phyloP scores from a whole-genome alignment of 1,140 invertebrate genomes.

The Euschistus heros region DNA sequence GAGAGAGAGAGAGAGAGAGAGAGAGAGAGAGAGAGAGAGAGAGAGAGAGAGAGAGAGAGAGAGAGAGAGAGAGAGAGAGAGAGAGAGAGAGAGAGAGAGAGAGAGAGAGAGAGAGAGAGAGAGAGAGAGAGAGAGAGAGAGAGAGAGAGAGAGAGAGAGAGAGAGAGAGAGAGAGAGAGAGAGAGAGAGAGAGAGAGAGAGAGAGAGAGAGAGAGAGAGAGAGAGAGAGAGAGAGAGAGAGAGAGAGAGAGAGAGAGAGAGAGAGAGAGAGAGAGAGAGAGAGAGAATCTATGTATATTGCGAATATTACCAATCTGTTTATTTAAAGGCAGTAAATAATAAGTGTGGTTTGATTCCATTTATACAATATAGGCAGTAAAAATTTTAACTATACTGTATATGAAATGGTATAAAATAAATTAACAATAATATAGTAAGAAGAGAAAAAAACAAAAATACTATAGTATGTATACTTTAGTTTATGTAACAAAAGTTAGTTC shows the following conservation, averaged over 20 bases:
- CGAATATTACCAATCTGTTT: too few relatives aligned
- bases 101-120: slow-evolving; percentile 10
- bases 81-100: slow-evolving; percentile 8
- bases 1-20: background rate
- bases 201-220: background rate
- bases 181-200: background rate
- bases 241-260: background rate
- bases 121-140: slow-evolving; percentile 5
- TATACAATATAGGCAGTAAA: too few relatives aligned
- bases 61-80: slow-evolving; percentile 5
- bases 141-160: background rate
- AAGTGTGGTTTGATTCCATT: too few relatives aligned
- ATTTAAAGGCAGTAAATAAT: too few relatives aligned
- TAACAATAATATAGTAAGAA: too few relatives aligned
- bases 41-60: slow-evolving; percentile 12
- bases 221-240: background rate
- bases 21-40: background rate
- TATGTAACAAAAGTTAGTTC: too few relatives aligned
- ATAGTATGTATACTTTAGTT: too few relatives aligned
- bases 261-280: background rate
- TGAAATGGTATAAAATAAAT: too few relatives aligned
- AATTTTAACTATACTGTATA: too few relatives aligned
- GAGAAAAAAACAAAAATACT: too few relatives aligned
- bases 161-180: background rate
- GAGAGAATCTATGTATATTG: background rate